phyloP scores from a whole-genome alignment of 64 coral and sea anemone genomes.

The Platygyra sinensis region DNA sequence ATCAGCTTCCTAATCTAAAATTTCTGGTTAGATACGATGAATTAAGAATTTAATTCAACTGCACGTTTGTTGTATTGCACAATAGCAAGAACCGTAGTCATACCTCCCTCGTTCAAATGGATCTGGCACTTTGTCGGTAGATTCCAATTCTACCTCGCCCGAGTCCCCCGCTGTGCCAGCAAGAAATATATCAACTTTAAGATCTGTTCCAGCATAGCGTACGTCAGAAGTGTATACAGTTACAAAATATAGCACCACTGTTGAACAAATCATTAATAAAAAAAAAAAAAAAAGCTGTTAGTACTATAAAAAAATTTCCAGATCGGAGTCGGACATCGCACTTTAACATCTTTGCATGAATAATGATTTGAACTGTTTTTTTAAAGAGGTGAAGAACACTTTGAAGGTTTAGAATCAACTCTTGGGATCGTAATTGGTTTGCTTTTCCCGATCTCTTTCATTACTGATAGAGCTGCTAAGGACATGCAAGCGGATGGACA shows the following conservation, averaged over 20 bases:
- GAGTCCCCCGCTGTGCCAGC: slow-evolving; percentile 2
- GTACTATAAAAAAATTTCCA: too few species aligned
- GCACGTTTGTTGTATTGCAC: not conserved
- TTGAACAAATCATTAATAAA: not conserved
- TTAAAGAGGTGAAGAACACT: too few species aligned
- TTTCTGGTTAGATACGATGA: too few species aligned
- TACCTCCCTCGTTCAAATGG: slow-evolving; percentile 41
- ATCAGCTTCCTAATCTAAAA: too few species aligned
- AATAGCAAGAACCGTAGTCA: not conserved
- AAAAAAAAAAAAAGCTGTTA: not conserved
- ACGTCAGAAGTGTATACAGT: slow-evolving; percentile 28
- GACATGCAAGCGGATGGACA: too few species aligned
- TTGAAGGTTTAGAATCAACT: too few species aligned
- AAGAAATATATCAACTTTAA: slow-evolving; percentile 23
- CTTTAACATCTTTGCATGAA: too few species aligned
- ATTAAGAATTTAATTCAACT: not conserved
- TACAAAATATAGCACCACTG: slow-evolving; percentile 25
- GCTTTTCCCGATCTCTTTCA: too few species aligned
- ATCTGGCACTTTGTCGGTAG: slow-evolving; percentile 1
- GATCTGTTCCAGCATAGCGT: slow-evolving; percentile 5
- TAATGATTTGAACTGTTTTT: too few species aligned
- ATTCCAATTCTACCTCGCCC: slow-evolving; percentile 29
- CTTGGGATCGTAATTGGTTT: too few species aligned
- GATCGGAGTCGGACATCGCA: too few species aligned
- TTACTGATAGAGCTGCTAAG: too few species aligned